A percentile compares a stretch with the other conserved stretches of the same genome.
These are phyloP conservation scores for Leuciscus idus DNA, from an alignment of 2,113 vertebrate genomes.

Conservation along the genomic window DNA sequence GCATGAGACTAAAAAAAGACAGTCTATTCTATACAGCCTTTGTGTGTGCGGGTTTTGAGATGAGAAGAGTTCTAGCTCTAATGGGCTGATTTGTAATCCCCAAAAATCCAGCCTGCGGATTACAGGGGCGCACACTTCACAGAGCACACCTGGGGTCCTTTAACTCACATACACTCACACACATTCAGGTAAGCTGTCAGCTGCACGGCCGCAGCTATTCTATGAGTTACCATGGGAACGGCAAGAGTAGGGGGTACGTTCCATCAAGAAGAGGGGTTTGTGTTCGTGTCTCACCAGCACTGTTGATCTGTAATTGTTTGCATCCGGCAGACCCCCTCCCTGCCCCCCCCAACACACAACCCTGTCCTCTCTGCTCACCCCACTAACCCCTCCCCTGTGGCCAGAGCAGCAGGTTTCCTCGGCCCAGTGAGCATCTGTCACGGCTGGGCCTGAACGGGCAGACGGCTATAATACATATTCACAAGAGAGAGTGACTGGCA, in stretches of 20 bases:
- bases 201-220: constrained; percentile 49
- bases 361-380: constrained; percentile 63
- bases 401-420: constrained; percentile 74
- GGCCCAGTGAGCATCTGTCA: constrained; percentile 75
- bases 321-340: constrained; percentile 35
- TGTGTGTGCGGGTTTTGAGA: background rate
- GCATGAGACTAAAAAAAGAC: background rate
- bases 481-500: constrained; percentile 47
- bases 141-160: constrained; percentile 31
- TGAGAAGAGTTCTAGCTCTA: background rate
- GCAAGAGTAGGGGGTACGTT: constrained; percentile 45
- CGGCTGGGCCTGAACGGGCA: constrained; percentile 54
- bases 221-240: constrained; percentile 61
- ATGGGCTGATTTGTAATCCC: constrained; percentile 35
- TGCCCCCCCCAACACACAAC: background rate
- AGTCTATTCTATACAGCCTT: background rate
- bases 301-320: constrained; percentile 66
- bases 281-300: constrained; percentile 43
- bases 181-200: constrained; percentile 33
- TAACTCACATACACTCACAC: constrained; percentile 32
- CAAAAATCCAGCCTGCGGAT: constrained; percentile 36
- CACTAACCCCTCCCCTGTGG: constrained; percentile 52
- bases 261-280: constrained; percentile 46
- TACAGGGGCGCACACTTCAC: constrained; percentile 29
- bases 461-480: constrained; percentile 57